A percentile compares a stretch with the other conserved stretches of the same genome.
Conservation (phyloP, 2,113 vertebrate genomes). For the pig (Sus scrofa) region T2T-Sscrofa CM000814.6:38661001-38661500, state of each 20-base stretch:
- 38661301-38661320: no score
- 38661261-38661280: not conserved
- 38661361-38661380: not conserved
- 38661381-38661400: not conserved
- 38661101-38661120: accelerated
- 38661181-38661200: not conserved
- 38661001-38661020: not conserved
- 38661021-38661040: not conserved
- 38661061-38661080: not conserved
- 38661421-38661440: not conserved
- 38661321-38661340: not conserved
- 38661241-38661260: not conserved
- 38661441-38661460: not conserved
- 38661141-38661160: no score
- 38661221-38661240: not conserved
- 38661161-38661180: no score
- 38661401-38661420: not conserved
- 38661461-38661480: not conserved
- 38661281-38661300: no score
- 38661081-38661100: not conserved
- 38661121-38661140: no score
- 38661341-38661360: not conserved
- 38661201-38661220: not conserved
- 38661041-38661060: accelerated
- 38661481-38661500: not conserved